phyloP scores from a whole-genome alignment of 2,113 vertebrate species.

The Hemiscyllium ocellatum region DNA sequence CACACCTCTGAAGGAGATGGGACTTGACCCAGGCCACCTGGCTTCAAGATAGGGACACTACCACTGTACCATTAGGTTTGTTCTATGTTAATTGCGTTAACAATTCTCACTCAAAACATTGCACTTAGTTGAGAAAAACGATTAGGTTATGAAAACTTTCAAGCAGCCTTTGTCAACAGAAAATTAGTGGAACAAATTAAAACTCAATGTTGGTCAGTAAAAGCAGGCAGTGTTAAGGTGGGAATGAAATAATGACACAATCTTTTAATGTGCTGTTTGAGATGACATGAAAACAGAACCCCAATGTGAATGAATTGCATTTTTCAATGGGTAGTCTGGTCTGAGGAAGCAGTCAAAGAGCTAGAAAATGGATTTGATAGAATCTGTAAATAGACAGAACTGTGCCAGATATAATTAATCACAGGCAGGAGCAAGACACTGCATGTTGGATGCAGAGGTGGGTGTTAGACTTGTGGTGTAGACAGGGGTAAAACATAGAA shows the following conservation, averaged over 20 bases:
- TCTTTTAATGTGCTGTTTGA: not conserved
- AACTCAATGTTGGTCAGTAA: not conserved
- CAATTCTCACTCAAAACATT: not conserved
- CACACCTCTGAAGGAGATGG: no score
- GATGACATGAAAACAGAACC: not conserved
- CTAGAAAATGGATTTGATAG: not conserved
- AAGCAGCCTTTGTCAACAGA: not conserved
- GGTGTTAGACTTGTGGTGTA: not conserved
- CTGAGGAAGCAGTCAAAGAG: not conserved
- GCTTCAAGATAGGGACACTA: no score
- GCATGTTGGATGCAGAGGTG: not conserved
- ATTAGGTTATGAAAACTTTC: not conserved
- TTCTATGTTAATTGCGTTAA: not conserved
- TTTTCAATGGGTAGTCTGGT: not conserved
- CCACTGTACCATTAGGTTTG: not conserved
- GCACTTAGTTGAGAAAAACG: not conserved
- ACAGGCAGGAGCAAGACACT: not conserved
- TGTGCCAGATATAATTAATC: not conserved
- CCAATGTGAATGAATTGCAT: not conserved
- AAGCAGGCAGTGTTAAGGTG: not conserved
- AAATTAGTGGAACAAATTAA: not conserved
- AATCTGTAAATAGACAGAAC: not conserved
- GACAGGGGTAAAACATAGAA: not conserved
- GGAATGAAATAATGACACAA: not conserved
- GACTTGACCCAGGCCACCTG: no score